Percentiles rank a stretch among this genome's conserved stretches.
Conservation (phyloP, 2,797 vertebrate genomes). For the Halcyon badia region DNA sequence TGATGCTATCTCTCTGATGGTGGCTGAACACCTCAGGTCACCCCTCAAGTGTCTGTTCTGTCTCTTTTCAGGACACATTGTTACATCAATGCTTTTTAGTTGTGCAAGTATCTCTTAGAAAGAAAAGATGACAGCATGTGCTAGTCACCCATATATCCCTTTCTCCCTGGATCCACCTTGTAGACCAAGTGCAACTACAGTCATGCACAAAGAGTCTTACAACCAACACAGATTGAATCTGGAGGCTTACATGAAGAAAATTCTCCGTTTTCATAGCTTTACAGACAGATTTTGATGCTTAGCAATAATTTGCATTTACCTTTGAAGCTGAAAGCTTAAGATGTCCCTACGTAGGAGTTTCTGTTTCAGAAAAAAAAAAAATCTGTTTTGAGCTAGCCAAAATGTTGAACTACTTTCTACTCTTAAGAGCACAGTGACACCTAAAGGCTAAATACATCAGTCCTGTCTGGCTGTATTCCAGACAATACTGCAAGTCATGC, state of each 20-base stretch:
- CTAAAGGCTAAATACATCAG: constrained; percentile 1
- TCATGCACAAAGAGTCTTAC: background rate
- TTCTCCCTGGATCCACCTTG: background rate
- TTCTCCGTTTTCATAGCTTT: background rate
- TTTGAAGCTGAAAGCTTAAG: background rate
- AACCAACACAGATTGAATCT: background rate
- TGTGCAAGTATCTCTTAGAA: background rate
- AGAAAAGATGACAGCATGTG: background rate
- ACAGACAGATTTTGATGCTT: background rate
- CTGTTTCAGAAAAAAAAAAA: background rate
- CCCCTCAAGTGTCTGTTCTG: background rate
- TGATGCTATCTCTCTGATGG: background rate
- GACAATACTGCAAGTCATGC: background rate
- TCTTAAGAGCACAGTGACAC: constrained; percentile 40
- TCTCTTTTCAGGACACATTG: background rate
- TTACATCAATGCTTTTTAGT: background rate
- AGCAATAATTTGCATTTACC: background rate
- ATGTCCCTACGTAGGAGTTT: background rate
- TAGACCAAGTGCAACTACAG: background rate
- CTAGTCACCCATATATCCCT: background rate
- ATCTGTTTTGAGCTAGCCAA: background rate
- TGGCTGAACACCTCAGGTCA: background rate
- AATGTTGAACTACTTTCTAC: background rate
- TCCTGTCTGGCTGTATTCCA: background rate
- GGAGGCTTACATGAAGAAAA: background rate